Evolutionary conservation across 2,888 invertebrate species (phyloP), one percentile per base, ranked within the genome.

Genomic region (Tetheella fluctuosa): DNA sequence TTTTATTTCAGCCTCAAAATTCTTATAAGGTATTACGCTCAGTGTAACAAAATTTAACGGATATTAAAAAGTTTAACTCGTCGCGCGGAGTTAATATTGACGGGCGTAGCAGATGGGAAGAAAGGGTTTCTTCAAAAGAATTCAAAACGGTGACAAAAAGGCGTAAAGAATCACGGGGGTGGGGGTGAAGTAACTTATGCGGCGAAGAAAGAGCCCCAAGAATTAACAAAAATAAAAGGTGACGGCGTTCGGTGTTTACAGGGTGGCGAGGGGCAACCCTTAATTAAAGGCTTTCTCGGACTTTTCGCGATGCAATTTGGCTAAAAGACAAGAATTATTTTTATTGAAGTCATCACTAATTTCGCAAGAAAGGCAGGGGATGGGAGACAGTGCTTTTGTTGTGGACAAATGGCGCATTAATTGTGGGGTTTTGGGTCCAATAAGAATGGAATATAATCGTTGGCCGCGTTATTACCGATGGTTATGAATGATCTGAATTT

Each of bases 321-420:
- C 79, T 92, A 91, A 92, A 93, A 92, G 93, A 93, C 92, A 91
- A 91, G 93, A 93, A 93, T 93, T 93, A 93, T 93, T 93, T 93
- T 93, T 93, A 93, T 93, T 93, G 93, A 92, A 93, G 93, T 91
- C 93, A 93, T 93, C 93, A 92, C 92, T 93, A 93, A 93, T 93
- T 93, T 92, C 83, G 76, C 73, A 79, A 84, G 84, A 86, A 86
- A 85, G 81, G 83, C 82, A 82, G 84, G 78, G 76, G 69, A 63
- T 65, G 56, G 60, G 76, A n/a, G 80, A 72, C 76, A 73, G 79
- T 68, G 75, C 89, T 79, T 88, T 93, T 93, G 92, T 93, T 90
- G 83, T 84, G 86, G 85, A 85, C 88, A 85, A 93, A 93, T 91
- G 90, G 89, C 78, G 75, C 81, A 76, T 80, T 91, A 91, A 93